Evolutionary conservation across 2,113 vertebrate species (phyloP).

Genomic region (Microcebus ravelobensis): DNA sequence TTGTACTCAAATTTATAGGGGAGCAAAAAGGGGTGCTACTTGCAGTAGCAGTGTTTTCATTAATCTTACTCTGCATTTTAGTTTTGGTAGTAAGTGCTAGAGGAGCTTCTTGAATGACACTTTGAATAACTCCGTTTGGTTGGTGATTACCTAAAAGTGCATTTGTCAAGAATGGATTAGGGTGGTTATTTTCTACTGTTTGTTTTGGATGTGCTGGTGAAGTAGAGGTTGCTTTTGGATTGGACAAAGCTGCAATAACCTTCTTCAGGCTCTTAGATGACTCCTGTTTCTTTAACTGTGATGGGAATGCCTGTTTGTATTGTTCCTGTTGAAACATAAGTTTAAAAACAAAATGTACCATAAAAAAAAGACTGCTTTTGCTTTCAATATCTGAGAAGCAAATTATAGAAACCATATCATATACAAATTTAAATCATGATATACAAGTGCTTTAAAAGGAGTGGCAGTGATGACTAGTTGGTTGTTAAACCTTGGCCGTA

Average conservation of each 20-base stretch:
- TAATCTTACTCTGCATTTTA: slow-evolving; percentile 86
- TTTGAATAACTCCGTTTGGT: slow-evolving; percentile 90
- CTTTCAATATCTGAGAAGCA: slow-evolving; percentile 20
- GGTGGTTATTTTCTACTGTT: slow-evolving; percentile 88
- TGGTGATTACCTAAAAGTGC: slow-evolving; percentile 95
- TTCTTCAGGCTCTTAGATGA: slow-evolving; percentile 90
- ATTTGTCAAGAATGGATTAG: slow-evolving; percentile 93
- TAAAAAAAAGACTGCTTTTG: slow-evolving; percentile 23
- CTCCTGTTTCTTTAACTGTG: slow-evolving; percentile 89
- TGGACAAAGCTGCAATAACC: slow-evolving; percentile 88
- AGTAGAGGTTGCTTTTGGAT: slow-evolving; percentile 86
- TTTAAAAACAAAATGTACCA: slow-evolving; percentile 59
- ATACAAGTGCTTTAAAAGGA: slow-evolving; percentile 8
- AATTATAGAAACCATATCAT: neutral
- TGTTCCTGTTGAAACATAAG: slow-evolving; percentile 88
- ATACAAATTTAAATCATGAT: neutral
- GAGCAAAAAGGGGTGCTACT: slow-evolving; percentile 85
- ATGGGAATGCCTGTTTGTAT: slow-evolving; percentile 89
- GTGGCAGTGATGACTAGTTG: neutral
- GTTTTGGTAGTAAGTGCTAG: slow-evolving; percentile 94
- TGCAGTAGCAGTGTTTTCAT: slow-evolving; percentile 84
- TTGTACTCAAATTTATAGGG: slow-evolving; percentile 91
- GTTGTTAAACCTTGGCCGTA: neutral
- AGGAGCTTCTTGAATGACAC: slow-evolving; percentile 93
- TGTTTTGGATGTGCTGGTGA: slow-evolving; percentile 87